A percentile compares a stretch with the other conserved stretches of the same genome.
phyloP scores from a whole-genome alignment of 2,113 vertebrate species.

The Phainopepla nitens region DNA sequence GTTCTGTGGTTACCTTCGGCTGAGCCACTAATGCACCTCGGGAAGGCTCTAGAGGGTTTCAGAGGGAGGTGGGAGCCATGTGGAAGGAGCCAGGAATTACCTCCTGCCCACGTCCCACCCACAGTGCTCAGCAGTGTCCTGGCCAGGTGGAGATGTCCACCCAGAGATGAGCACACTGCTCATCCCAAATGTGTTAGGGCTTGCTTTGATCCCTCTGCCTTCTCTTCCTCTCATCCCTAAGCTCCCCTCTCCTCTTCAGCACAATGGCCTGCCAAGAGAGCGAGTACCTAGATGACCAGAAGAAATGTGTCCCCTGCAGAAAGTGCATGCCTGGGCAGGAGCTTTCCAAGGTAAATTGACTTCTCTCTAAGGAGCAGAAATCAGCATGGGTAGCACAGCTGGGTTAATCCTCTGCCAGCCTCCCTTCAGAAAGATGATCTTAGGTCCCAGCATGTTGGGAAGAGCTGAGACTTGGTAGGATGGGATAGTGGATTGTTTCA shows the following conservation, averaged over 20 bases:
- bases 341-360: conserved; percentile 76
- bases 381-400: not conserved
- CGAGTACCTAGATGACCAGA: conserved; percentile 68
- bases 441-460: not conserved
- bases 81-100: not conserved
- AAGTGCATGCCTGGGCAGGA: conserved; percentile 78
- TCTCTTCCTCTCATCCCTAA: not conserved
- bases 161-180: not conserved
- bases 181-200: too few species aligned
- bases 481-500: not conserved
- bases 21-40: accelerated
- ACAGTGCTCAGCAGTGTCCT: not conserved
- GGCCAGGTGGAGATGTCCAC: not conserved
- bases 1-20: not conserved
- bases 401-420: not conserved
- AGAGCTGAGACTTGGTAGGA: not conserved
- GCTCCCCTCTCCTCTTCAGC: not conserved
- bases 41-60: not conserved
- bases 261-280: conserved; percentile 67
- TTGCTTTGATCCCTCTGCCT: not conserved
- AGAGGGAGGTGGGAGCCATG: not conserved
- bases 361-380: not conserved
- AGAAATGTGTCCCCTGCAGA: conserved; percentile 71
- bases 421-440: not conserved
- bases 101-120: not conserved